These are phyloP conservation scores for Limenitis camilla DNA, from an alignment of 2,888 invertebrate genomes.

Conservation along the genomic window DNA sequence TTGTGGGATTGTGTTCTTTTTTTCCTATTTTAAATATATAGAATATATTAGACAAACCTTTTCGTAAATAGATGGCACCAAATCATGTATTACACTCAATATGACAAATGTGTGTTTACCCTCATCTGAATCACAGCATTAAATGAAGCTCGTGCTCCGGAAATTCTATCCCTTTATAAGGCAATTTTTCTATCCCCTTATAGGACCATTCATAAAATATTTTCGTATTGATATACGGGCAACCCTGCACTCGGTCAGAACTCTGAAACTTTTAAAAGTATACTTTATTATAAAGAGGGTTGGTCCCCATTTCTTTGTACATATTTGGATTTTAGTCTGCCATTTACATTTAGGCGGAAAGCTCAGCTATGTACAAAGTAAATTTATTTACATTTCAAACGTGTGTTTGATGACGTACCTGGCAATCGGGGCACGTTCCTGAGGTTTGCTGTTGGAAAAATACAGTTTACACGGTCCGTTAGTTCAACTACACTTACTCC, in stretches of 20 bases:
- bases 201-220: constrained; percentile 10
- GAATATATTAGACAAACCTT: too few species aligned
- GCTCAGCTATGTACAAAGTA: constrained; percentile 12
- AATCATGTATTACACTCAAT: too few species aligned
- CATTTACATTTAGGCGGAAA: constrained; percentile 8
- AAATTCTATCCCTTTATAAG: constrained; percentile 7
- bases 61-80: too few species aligned
- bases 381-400: constrained; percentile 19
- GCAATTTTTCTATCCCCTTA: constrained; percentile 9
- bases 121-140: constrained; percentile 6
- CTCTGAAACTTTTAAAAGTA: background rate
- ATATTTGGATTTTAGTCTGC: background rate
- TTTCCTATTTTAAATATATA: too few species aligned
- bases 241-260: background rate
- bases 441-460: constrained; percentile 14
- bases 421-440: constrained; percentile 12
- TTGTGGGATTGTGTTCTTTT: too few species aligned
- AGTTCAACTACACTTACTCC: background rate
- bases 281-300: background rate
- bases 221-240: constrained; percentile 8
- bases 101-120: constrained; percentile 11
- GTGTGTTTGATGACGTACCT: constrained; percentile 11
- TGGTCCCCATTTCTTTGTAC: constrained; percentile 1
- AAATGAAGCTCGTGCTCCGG: constrained; percentile 7
- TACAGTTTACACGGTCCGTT: constrained; percentile 11